Conservation (phyloP, 2,797 vertebrate species). For the Brachyrhaphis roseni region DNA sequence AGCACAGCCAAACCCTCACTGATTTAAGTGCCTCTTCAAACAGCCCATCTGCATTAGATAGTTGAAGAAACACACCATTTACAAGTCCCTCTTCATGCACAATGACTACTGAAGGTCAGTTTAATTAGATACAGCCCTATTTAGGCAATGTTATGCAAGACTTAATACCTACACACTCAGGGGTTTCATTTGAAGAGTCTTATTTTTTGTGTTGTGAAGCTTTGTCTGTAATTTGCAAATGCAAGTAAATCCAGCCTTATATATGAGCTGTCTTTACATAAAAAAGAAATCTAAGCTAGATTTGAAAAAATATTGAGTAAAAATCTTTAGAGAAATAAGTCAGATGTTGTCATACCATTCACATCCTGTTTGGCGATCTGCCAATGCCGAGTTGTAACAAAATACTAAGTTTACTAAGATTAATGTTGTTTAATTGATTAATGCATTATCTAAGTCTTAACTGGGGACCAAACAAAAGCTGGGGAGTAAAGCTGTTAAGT, state of each 20-base stretch:
- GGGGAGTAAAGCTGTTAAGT: neutral
- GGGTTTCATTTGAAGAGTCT: neutral
- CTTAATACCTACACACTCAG: slow-evolving; percentile 4
- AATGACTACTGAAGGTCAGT: slow-evolving; percentile 9
- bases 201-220: neutral
- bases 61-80: slow-evolving; percentile 21
- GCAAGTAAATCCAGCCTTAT: neutral
- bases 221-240: neutral
- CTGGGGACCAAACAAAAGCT: neutral
- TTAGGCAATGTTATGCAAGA: slow-evolving; percentile 10
- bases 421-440: no score
- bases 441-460: neutral
- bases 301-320: neutral
- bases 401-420: neutral
- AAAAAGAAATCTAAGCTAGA: neutral
- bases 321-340: neutral
- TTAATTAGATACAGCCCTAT: slow-evolving; percentile 32
- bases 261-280: neutral
- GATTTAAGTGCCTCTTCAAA: slow-evolving; percentile 31
- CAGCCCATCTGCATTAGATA: slow-evolving; percentile 16
- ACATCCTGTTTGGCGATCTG: neutral
- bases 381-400: neutral
- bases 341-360: neutral
- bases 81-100: slow-evolving; percentile 1
- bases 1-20: slow-evolving; percentile 22